phyloP scores from a whole-genome alignment of 2,888 invertebrate species.

The Diaperis boleti region DNA sequence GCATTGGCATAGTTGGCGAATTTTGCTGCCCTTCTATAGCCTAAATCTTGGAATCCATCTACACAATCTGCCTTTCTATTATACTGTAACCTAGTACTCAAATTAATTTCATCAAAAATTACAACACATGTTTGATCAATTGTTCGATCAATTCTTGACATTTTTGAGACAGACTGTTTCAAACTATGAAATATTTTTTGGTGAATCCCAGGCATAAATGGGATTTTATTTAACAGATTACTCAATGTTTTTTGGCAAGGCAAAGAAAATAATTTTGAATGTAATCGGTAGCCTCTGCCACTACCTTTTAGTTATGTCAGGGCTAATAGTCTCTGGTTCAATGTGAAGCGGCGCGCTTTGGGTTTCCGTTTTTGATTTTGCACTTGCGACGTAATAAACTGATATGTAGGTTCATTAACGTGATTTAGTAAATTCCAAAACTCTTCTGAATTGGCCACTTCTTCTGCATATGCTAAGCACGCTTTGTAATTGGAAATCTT shows the following conservation, averaged over 20 bases:
- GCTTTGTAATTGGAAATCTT: no score
- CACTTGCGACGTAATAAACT: conserved; percentile 11
- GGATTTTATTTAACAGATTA: conserved; percentile 7
- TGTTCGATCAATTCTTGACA: background rate
- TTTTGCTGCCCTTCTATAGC: background rate
- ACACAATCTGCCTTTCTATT: background rate
- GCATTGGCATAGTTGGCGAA: conserved; percentile 3
- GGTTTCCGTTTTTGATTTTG: conserved; percentile 15
- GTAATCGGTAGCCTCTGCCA: conserved; percentile 10
- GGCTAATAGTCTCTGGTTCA: conserved; percentile 33
- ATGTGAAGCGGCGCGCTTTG: conserved; percentile 19
- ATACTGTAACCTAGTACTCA: background rate
- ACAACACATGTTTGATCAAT: no score
- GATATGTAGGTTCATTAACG: conserved; percentile 7
- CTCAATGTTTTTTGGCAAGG: conserved; percentile 28
- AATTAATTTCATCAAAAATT: conserved; percentile 13
- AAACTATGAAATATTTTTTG: no score
- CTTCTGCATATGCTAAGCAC: no score
- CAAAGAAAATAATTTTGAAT: conserved; percentile 30
- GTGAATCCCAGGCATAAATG: conserved; percentile 8
- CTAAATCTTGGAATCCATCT: background rate
- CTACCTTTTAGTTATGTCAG: conserved; percentile 19
- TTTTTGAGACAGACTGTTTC: no score
- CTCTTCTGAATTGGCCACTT: background rate
- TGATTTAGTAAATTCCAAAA: background rate